Evolutionary conservation across 2,888 invertebrate genomes (phyloP).

Genomic region (Vanessa cardui): DNA sequence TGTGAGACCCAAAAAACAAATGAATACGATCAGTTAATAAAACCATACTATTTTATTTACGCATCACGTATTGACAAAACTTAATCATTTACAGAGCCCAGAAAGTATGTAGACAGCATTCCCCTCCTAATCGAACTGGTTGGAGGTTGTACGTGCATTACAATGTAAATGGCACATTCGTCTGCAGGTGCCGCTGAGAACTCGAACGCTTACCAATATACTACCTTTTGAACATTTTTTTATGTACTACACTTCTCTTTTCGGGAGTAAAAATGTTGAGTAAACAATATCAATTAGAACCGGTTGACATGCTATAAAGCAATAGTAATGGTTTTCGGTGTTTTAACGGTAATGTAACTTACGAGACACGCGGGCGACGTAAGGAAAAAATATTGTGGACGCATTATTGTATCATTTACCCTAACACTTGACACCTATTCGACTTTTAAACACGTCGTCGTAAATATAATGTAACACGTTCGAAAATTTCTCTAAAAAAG

Average conservation of each 20-base stretch:
- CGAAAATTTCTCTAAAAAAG: not conserved
- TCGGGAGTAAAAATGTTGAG: constrained; percentile 42
- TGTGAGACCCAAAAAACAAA: not conserved
- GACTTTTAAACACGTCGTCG: constrained; percentile 26
- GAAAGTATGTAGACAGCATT: constrained; percentile 67
- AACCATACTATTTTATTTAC: constrained; percentile 7
- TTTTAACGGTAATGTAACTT: constrained; percentile 37
- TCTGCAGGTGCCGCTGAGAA: constrained; percentile 74
- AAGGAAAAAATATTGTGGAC: constrained; percentile 41
- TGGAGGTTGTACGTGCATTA: constrained; percentile 72
- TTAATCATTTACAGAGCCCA: constrained; percentile 35
- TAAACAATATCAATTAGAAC: constrained; percentile 39
- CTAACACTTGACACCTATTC: constrained; percentile 32
- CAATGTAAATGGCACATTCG: constrained; percentile 79
- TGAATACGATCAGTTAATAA: no score
- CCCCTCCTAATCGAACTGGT: constrained; percentile 77
- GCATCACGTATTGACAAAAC: constrained; percentile 35
- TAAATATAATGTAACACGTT: not conserved
- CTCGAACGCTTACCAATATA: constrained; percentile 57
- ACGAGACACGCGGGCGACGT: constrained; percentile 75
- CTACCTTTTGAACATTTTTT: constrained; percentile 54
- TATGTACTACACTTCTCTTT: constrained; percentile 54
- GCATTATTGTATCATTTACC: constrained; percentile 31
- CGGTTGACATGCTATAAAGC: constrained; percentile 25
- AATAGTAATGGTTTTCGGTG: constrained; percentile 24